Base-by-base conservation (phyloP, 2,113 vertebrate genomes). In the Hyperopisus bebe region DNA sequence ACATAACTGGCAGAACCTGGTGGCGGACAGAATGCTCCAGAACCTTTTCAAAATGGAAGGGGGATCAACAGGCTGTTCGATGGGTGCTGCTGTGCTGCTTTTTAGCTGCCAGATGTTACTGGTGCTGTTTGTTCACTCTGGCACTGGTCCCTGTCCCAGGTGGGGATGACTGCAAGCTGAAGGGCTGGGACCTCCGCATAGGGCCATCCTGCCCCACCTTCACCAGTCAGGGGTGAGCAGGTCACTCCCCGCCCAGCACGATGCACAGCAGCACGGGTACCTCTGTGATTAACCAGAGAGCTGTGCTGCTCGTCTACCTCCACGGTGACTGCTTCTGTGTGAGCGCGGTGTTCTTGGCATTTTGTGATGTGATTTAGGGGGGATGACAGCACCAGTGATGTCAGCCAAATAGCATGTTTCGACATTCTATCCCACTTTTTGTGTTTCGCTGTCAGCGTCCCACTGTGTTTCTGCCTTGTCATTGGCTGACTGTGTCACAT, bases 91-190 rank as follows among this genome's bases (percentile, higher is more conserved):
- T 55, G 51, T 55, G 53, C 19, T 24, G 80, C 17, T 84, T 47
- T 84, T 47, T 7, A 83, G 74, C 31, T 42, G 74, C 35, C 42
- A 21, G 46, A 4, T 51, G 10, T 35, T n/a, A 85, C 24, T 27
- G 83, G n/a, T 27, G 48, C 46, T n/a, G 15, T 24, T 84, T 7
- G 15, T 39, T 82, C 42, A 44, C 77, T 21, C 35, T 82, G 77
- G 77, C 17, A 1, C 44, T 0, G 19, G 39, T 84, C 19, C 8
- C 82, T 84, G 44, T 84, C 13, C 27, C 93, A 99, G 98, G 98
- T 51, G 98, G 98, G 9, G 98, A 99, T n/a, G 98, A 99, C 90
- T 96, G 95, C 88, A 96, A 97, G 90, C 95, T 99, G 0, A 98
- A 95, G 91, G 98, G 97, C 91, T 99, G 98, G 98, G 98, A 99